Conservation (phyloP, 2,113 vertebrate species). For the Dasyornis broadbenti region DNA sequence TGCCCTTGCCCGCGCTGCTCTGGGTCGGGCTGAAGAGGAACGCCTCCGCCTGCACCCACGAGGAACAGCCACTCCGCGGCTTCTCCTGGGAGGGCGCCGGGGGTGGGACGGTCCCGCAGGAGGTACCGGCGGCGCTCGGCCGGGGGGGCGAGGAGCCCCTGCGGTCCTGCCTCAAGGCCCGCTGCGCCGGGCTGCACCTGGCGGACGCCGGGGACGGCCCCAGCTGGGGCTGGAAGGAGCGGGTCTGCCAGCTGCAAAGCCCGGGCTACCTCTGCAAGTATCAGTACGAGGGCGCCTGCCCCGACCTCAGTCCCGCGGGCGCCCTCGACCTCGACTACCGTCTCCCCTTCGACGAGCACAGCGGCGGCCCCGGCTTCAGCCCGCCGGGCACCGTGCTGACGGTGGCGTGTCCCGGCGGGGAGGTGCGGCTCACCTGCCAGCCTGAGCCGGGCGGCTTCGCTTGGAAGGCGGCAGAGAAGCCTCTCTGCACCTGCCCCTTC, state of each 20-base stretch:
- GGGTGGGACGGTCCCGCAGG: neutral
- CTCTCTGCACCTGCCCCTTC: conserved; percentile 52
- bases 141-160: conserved; percentile 60
- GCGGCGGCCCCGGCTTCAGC: conserved; percentile 56
- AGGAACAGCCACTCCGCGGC: conserved; percentile 50
- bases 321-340: conserved; percentile 33
- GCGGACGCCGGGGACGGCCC: neutral
- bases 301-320: neutral
- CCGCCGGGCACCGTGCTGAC: conserved; percentile 64
- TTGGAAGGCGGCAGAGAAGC: neutral
- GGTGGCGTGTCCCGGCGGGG: conserved; percentile 19
- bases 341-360: conserved; percentile 56
- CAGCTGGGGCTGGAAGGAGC: conserved; percentile 64
- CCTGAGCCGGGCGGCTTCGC: neutral
- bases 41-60: conserved; percentile 41
- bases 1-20: neutral
- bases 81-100: conserved; percentile 62
- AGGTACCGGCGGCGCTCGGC: neutral
- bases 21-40: conserved; percentile 64
- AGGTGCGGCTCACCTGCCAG: neutral
- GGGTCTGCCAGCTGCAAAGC: neutral
- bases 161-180: conserved; percentile 22
- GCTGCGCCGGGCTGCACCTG: conserved; percentile 62
- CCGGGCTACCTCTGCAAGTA: conserved; percentile 69
- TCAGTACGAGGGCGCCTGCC: conserved; percentile 43